Percentiles rank a stretch among this genome's conserved stretches.
phyloP scores from a whole-genome alignment of 1,140 invertebrate genomes.

The Nasonia giraulti region DNA sequence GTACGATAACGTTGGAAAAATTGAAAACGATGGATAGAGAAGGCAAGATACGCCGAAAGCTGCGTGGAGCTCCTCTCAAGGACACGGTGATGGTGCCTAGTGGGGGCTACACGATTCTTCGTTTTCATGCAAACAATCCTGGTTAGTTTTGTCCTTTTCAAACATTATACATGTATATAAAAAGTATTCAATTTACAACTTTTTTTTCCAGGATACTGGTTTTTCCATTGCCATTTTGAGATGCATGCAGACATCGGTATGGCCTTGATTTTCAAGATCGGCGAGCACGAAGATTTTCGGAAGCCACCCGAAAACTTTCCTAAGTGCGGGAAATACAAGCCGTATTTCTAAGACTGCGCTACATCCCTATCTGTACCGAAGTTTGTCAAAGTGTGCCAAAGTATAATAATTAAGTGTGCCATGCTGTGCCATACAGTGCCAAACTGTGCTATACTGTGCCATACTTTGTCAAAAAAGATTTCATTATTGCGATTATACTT shows the following conservation, averaged over 20 bases:
- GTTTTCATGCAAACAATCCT: constrained; percentile 19
- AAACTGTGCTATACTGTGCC: too few species aligned
- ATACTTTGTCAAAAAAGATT: too few species aligned
- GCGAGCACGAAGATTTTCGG: constrained; percentile 65
- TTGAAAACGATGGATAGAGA: constrained; percentile 81
- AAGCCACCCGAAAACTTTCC: constrained; percentile 69
- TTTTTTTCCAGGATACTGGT: constrained; percentile 69
- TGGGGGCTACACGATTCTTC: constrained; percentile 87
- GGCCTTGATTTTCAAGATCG: constrained; percentile 73
- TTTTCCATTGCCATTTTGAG: constrained; percentile 74
- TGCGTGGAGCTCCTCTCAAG: constrained; percentile 84
- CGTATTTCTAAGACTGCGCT: not conserved
- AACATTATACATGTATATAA: not conserved
- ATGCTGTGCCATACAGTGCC: too few species aligned
- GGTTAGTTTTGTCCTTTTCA: not conserved
- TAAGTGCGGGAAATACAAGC: constrained; percentile 55
- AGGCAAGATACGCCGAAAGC: constrained; percentile 84
- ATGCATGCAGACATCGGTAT: constrained; percentile 73
- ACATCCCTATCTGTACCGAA: too few species aligned
- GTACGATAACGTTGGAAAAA: constrained; percentile 79
- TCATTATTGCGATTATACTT: too few species aligned
- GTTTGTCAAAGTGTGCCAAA: too few species aligned
- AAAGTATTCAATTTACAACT: not conserved
- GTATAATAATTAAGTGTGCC: too few species aligned
- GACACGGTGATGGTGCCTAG: constrained; percentile 93